Base-by-base conservation (phyloP, 1,140 invertebrate genomes). In the Drosophila sulfurigaster region DNA sequence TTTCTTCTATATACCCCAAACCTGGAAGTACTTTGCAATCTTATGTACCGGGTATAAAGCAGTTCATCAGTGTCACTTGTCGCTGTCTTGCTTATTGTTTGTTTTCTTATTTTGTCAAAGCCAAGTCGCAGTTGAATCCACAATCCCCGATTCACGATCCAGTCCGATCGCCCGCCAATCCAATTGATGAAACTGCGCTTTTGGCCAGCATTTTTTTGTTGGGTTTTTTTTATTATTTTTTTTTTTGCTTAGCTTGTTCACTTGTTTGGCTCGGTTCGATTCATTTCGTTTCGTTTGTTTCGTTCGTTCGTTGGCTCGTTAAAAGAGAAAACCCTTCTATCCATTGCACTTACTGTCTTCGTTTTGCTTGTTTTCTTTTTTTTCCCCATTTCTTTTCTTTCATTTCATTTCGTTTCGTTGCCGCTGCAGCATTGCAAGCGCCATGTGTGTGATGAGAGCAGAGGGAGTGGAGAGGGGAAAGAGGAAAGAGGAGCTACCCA, bases 261-360 rank as follows among this genome's bases (percentile, higher is more conserved):
- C 20, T 64, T 65, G 46, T 15, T 72, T 45, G 51, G 13, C 52
- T 58, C 10, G 7, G 35, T 38, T 10, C 8, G 7, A 2, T 38
- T 38, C 7, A 8, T 11, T 3, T 43, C 41, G 41, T 43, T 43
- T 43, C 11, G 41, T n/a, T 13, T 13, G 41, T 7, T 43, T 13
- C 11, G 58, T 32, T 52, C 49, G 68, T 62, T 51, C 25, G 73
- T 30, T 72, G 63, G 66, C 56, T 81, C 57, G 74, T 78, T 65
- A 85, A 86, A 86, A 86, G 75, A 87, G 79, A 87, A 86, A 86
- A 87, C 82, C 82, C 82, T 86, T 86, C 60, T 68, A 67, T 76
- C 62, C 60, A 71, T 32, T 79, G 74, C 69, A 72, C 41, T 72
- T 58, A 38, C 32, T 41, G 49, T 41, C 16, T 52, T 8, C 35